phyloP scores from a whole-genome alignment of 2,113 vertebrate genomes.

The Sitta europaea region DNA sequence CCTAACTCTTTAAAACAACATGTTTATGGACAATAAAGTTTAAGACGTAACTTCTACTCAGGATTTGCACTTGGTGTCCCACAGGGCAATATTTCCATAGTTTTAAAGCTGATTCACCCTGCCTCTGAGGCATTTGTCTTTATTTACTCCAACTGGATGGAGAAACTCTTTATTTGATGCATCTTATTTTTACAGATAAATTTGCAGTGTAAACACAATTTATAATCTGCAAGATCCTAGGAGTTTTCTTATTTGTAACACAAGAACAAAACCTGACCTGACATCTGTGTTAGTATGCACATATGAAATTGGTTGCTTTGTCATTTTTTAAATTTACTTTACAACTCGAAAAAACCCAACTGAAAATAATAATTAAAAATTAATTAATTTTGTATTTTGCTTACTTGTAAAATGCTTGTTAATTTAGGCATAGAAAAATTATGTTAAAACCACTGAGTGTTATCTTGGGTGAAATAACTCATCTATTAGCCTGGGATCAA shows the following conservation, averaged over 20 bases:
- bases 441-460: conserved; percentile 7
- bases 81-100: background rate
- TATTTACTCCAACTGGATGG: background rate
- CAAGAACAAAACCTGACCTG: background rate
- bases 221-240: background rate
- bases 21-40: background rate
- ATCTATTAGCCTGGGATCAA: conserved; percentile 11
- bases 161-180: background rate
- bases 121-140: background rate
- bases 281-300: background rate
- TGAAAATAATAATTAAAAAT: background rate
- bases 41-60: background rate
- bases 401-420: background rate
- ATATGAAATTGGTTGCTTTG: background rate
- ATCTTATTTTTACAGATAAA: background rate
- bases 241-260: background rate
- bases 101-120: background rate
- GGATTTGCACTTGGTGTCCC: background rate
- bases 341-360: fast-evolving
- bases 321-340: background rate
- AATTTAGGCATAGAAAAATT: background rate
- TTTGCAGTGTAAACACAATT: background rate
- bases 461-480: conserved; percentile 39
- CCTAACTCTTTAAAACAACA: background rate
- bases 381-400: background rate